Evolutionary conservation across 2,888 invertebrate genomes (phyloP), one percentile per base, ranked within the genome.

Genomic region (Synanthedon vespiformis): DNA sequence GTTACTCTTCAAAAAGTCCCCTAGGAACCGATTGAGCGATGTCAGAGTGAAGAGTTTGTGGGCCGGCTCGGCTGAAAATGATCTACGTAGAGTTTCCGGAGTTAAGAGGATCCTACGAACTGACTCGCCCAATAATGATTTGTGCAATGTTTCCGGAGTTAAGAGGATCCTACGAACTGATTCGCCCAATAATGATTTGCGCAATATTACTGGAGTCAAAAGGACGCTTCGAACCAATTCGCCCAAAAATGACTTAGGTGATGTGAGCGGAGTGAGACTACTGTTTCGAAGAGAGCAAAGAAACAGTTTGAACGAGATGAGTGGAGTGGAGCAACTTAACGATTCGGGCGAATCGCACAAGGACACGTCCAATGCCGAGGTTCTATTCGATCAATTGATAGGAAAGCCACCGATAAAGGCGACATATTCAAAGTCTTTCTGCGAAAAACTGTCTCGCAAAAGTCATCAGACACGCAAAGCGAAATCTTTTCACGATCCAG

Each of bases 41-140:
- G 70, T 82, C 2, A 72, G 80, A 51, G 68, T 86, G 1, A 84
- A 88, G 51, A 69, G 70, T 49, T 59, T 80, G 11, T 83, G 80
- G 51, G 67, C 61, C 22, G 57, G 58, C 2, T 72, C 73, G 1
- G 78, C 80, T 0, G 58, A 54, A 4, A 73, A 79, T 59, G 77
- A 80, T 55, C 59, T 77, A 27, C 62, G 65, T 11, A 65, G 70
- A 40, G 67, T 77, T 1, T 60, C 65, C 1, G 70, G 73, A 4
- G 69, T 77, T 0, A 74, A 70, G 66, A 58, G 55, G 2, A 51
- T 75, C 2, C 68, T 76, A 51, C 50, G 27, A 11, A 14, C 48
- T 6, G 53, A 59, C 40, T 70, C 78, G 0, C 80, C 82, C 0
- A n/a, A n/a, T n/a, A n/a, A 85, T 57, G 77, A 80, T 51, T 58